Percentiles rank a stretch among this genome's conserved stretches.
Conservation (phyloP, 2,888 invertebrate species). For the Drosophila buzzatii region DNA sequence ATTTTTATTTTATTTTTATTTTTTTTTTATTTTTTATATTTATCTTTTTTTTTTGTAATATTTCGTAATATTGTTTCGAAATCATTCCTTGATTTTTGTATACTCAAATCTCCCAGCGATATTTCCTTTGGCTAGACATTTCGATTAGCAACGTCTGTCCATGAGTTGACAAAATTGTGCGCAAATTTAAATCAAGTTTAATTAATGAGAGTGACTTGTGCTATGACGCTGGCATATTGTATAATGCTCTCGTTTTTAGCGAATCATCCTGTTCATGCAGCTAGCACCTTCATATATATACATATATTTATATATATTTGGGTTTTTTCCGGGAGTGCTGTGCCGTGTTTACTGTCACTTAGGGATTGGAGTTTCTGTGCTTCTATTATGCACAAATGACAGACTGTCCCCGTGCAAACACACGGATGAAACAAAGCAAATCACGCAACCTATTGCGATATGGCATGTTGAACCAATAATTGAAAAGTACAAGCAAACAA, state of each 20-base stretch:
- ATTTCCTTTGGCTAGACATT: conserved; percentile 7
- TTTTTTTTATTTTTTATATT: not conserved
- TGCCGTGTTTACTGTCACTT: conserved; percentile 57
- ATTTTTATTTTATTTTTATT: not conserved
- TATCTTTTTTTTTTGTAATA: not conserved
- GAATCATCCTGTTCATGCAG: conserved; percentile 41
- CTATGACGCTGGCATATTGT: conserved; percentile 36
- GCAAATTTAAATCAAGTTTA: conserved; percentile 52
- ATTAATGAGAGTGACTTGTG: conserved; percentile 60
- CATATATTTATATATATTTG: not conserved
- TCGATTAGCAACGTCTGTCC: conserved; percentile 24
- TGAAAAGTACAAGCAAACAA: conserved; percentile 56
- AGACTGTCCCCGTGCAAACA: conserved; percentile 62
- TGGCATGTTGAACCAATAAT: conserved; percentile 60
- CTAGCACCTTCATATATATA: conserved; percentile 5
- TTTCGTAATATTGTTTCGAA: not conserved
- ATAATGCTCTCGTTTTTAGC: conserved; percentile 38
- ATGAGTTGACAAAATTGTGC: conserved; percentile 48
- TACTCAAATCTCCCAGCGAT: not conserved
- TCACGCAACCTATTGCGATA: conserved; percentile 60
- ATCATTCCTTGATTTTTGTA: not conserved
- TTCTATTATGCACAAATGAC: conserved; percentile 50
- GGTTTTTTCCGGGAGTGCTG: conserved; percentile 12
- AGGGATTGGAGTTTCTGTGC: conserved; percentile 39
- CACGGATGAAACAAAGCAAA: conserved; percentile 59